phyloP scores from a whole-genome alignment of 2,888 invertebrate species.

The Macrostomum cliftonense region DNA sequence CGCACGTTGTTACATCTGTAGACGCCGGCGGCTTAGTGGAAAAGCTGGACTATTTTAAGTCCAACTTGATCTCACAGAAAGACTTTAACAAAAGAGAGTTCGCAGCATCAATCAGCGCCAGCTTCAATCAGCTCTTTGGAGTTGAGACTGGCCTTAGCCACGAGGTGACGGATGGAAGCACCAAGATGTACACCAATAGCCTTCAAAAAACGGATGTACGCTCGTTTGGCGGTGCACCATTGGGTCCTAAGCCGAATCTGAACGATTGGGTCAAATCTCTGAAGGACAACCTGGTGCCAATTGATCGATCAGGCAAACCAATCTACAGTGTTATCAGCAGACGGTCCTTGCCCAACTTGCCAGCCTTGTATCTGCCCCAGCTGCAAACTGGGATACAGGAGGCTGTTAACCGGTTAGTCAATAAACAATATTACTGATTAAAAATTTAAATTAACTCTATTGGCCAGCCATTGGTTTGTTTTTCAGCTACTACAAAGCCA shows the following conservation, averaged over 20 bases:
- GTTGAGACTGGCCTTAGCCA: too few species aligned
- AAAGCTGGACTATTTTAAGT: constrained; percentile 17
- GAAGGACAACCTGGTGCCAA: constrained; percentile 18
- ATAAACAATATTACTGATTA: too few species aligned
- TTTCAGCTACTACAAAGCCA: constrained; percentile 20
- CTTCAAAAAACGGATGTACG: too few species aligned
- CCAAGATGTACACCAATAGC: too few species aligned
- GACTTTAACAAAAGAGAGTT: too few species aligned
- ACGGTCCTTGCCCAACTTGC: constrained; percentile 18
- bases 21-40: constrained; percentile 19
- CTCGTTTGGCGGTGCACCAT: constrained; percentile 19
- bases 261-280: constrained; percentile 16
- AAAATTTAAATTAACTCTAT: too few species aligned
- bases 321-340: constrained; percentile 18
- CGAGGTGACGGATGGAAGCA: too few species aligned
- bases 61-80: constrained; percentile 11
- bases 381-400: constrained; percentile 14
- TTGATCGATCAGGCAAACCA: constrained; percentile 22
- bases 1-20: constrained; percentile 19
- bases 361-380: constrained; percentile 12
- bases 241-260: constrained; percentile 16
- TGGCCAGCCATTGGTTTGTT: too few species aligned
- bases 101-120: too few species aligned
- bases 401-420: too few species aligned
- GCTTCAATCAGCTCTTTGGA: too few species aligned